A percentile compares a stretch with the other conserved stretches of the same genome.
Conservation (phyloP, 2,888 invertebrate species). For the Macrosoma leucophasiata region DNA sequence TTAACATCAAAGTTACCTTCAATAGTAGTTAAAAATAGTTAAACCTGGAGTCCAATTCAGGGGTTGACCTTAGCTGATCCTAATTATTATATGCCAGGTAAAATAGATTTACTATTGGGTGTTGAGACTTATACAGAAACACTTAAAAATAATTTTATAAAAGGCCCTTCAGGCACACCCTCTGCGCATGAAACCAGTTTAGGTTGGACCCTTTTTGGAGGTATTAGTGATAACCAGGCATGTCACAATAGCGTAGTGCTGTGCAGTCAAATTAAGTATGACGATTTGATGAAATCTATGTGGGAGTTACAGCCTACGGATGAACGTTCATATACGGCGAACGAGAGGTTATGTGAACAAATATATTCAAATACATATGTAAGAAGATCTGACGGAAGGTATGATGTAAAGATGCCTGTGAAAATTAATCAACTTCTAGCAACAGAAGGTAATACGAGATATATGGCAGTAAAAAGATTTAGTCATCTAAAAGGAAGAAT, state of each 20-base stretch:
- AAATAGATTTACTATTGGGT: slow-evolving; percentile 11
- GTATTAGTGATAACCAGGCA: slow-evolving; percentile 1
- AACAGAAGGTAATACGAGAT: slow-evolving; percentile 3
- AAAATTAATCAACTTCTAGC: slow-evolving; percentile 3
- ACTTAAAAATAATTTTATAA: slow-evolving; percentile 8
- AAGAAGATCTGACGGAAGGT: slow-evolving; percentile 8
- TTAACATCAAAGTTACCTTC: slow-evolving; percentile 12
- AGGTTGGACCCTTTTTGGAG: slow-evolving; percentile 16
- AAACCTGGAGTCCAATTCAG: slow-evolving; percentile 11
- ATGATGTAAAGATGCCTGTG: slow-evolving; percentile 8
- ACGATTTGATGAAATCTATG: slow-evolving; percentile 5
- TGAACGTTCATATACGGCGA: not conserved
- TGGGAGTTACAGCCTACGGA: slow-evolving; percentile 4
- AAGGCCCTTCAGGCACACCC: slow-evolving; percentile 9
- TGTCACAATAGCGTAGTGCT: slow-evolving; percentile 1
- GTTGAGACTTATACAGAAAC: slow-evolving; percentile 11
- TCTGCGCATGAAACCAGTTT: slow-evolving; percentile 15
- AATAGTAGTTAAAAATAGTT: slow-evolving; percentile 7
- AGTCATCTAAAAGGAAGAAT: slow-evolving; percentile 4
- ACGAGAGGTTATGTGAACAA: slow-evolving; percentile 8
- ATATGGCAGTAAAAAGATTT: slow-evolving; percentile 3
- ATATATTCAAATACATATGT: slow-evolving; percentile 6
- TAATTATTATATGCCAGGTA: slow-evolving; percentile 10
- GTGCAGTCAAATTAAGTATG: slow-evolving; percentile 3
- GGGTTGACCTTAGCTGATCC: slow-evolving; percentile 14